Conservation (phyloP, 30 jellyfish, hydroid and myxozoan species). For the Clytia hemisphaerica region DNA sequence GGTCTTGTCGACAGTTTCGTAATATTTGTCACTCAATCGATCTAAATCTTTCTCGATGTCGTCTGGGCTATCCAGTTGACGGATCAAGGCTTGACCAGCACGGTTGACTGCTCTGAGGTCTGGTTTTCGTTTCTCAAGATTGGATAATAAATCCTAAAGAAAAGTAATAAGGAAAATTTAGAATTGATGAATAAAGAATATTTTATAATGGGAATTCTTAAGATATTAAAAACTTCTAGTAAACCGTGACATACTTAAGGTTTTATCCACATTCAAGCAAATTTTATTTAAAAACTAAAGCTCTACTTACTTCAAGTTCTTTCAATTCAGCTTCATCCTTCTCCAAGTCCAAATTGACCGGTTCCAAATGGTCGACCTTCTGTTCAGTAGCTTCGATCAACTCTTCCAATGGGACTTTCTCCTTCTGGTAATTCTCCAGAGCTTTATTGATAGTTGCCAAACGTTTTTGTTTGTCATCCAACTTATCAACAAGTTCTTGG, state of each 20-base stretch:
- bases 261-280: not conserved
- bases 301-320: slow-evolving; percentile 49
- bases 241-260: not conserved
- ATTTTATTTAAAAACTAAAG: not conserved
- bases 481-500: slow-evolving; percentile 34
- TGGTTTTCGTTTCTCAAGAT: slow-evolving; percentile 76
- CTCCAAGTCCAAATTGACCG: slow-evolving; percentile 58
- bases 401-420: slow-evolving; percentile 74
- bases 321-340: slow-evolving; percentile 65
- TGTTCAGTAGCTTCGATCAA: slow-evolving; percentile 50
- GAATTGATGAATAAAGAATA: not conserved
- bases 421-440: slow-evolving; percentile 61
- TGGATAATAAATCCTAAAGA: slow-evolving; percentile 47
- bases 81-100: slow-evolving; percentile 89
- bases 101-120: slow-evolving; percentile 89
- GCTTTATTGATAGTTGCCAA: slow-evolving; percentile 59
- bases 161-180: not conserved
- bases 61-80: slow-evolving; percentile 78
- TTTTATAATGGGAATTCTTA: not conserved
- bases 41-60: slow-evolving; percentile 76
- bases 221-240: not conserved
- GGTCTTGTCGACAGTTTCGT: slow-evolving; percentile 57
- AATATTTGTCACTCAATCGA: slow-evolving; percentile 72
- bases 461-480: slow-evolving; percentile 63
- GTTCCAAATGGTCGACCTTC: slow-evolving; percentile 53